Conservation (phyloP, 2,797 vertebrate species). For the Mus minutoides region DNA sequence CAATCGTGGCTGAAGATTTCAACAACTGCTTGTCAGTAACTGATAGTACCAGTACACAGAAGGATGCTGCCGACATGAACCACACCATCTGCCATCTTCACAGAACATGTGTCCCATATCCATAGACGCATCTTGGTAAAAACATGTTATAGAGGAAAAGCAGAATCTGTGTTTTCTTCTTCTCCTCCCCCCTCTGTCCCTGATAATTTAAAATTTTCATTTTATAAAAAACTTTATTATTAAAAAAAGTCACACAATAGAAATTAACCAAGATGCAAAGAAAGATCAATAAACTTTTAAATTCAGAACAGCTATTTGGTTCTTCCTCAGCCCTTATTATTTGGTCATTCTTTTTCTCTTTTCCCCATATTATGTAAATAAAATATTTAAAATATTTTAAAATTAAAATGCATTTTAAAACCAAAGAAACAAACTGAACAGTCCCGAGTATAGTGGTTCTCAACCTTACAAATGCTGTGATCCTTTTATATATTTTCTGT, state of each 20-base stretch:
- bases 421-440: too few species aligned
- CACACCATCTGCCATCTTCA: neutral
- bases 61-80: neutral
- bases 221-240: neutral
- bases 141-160: neutral
- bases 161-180: neutral
- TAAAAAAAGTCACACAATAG: neutral
- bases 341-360: neutral
- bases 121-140: neutral
- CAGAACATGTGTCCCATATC: neutral
- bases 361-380: too few species aligned
- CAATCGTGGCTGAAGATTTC: neutral
- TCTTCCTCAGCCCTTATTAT: neutral
- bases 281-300: neutral
- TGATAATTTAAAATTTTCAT: neutral
- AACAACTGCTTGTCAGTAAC: neutral
- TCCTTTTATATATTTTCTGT: neutral
- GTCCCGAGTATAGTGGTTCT: neutral
- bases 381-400: constrained; percentile 3
- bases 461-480: neutral
- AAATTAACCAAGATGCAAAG: neutral
- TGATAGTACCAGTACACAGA: neutral
- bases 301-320: neutral
- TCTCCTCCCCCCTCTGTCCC: neutral
- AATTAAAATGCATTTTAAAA: neutral